Evolutionary conservation across 2,113 vertebrate genomes (phyloP), one percentile per base, ranked within the genome.

Genomic region (Brachypteracias leptosomus): DNA sequence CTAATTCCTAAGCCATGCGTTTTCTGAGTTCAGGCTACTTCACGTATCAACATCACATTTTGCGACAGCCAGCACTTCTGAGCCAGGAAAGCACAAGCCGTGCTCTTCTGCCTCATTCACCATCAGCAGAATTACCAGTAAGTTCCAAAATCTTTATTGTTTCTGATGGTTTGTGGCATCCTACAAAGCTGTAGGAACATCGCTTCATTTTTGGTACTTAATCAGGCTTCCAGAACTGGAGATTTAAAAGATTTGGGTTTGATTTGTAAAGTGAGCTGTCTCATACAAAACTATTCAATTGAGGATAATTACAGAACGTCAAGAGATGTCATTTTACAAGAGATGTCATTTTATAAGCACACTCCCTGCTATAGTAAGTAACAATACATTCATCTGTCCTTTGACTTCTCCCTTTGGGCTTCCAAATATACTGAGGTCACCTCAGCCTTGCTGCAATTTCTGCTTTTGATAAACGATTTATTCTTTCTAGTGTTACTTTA

Each of bases 81-180:
- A 94, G 78, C 67, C 93, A 95, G 89, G 46, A 96, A 86, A 95
- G 55, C 47, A 75, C 44, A 93, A 88, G 61, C 44, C 12, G 3
- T 92, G 79, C 65, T 88, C 79, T 86, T 90, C 75, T 92, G 82
- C 47, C 59, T 96, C 75, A 84, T 77, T 95, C 9, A 0, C 42
- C 59, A 63, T 33, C 55, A 88, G 16, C 28, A 84, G 65, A 96
- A 94, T 84, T 63, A 58, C 19, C 72, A 86, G 24, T 78, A 88
- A 93, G 28, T 93, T 92, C 82, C 82, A 94, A 96, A 92, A 81
- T 78, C 75, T 81, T 80, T 90, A 86, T 84, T 71, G 42, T 84
- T 96, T 93, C 52, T 86, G 55, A 67, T 33, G 47, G 47, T 42
- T 88, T 83, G 28, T 67, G 38, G 18, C 79, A 75, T 65, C n/a